Evolutionary conservation across 2,888 invertebrate genomes (phyloP).

Genomic region (Himalopsyche kuldschensis): DNA sequence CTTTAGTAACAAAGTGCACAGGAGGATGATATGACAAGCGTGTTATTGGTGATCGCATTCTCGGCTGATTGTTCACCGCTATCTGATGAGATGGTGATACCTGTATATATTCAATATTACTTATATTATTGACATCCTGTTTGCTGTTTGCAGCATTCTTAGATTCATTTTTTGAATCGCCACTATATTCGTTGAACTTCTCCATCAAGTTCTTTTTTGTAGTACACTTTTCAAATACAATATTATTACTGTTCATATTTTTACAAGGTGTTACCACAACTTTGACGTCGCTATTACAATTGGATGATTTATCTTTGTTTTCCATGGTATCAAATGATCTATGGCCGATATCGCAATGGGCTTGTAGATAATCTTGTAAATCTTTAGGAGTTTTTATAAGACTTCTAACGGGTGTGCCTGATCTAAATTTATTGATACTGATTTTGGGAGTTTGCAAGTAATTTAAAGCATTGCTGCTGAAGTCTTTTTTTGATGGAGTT

Average conservation of each 20-base stretch:
- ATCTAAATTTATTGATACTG: slow-evolving; percentile 13
- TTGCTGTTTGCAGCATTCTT: slow-evolving; percentile 45
- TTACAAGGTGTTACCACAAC: slow-evolving; percentile 46
- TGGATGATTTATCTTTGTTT: slow-evolving; percentile 51
- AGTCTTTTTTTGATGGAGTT: slow-evolving; percentile 23
- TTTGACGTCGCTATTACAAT: slow-evolving; percentile 50
- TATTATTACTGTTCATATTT: slow-evolving; percentile 48
- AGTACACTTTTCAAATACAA: slow-evolving; percentile 53
- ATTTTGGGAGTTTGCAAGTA: slow-evolving; percentile 30
- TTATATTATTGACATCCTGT: slow-evolving; percentile 44
- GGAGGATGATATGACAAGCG: slow-evolving; percentile 53
- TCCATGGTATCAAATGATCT: slow-evolving; percentile 21
- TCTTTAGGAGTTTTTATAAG: slow-evolving; percentile 59
- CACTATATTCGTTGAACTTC: slow-evolving; percentile 47
- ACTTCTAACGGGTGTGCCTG: slow-evolving; percentile 47
- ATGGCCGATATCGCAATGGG: slow-evolving; percentile 47
- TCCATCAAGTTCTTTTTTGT: slow-evolving; percentile 51
- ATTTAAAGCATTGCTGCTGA: slow-evolving; percentile 20
- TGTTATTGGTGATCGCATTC: slow-evolving; percentile 56
- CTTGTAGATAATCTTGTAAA: slow-evolving; percentile 56
- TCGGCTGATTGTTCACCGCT: slow-evolving; percentile 56
- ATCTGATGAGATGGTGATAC: slow-evolving; percentile 55
- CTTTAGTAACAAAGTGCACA: slow-evolving; percentile 24
- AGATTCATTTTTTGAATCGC: slow-evolving; percentile 48
- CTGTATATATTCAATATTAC: slow-evolving; percentile 56